These are phyloP conservation scores for Noctua comes DNA, from an alignment of 2,888 invertebrate species.

Conservation along the genomic window DNA sequence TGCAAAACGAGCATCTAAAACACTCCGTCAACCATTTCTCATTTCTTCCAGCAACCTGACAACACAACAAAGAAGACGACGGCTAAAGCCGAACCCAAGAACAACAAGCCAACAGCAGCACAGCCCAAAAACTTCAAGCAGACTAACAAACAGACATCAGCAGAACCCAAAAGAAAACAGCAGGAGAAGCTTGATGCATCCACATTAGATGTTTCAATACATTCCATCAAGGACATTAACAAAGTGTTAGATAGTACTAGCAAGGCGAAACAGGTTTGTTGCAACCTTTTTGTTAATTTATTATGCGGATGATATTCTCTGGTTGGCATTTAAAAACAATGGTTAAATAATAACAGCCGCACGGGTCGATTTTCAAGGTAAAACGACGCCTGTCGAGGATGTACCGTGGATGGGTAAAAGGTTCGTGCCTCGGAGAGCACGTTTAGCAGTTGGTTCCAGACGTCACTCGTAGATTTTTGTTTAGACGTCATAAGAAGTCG, in stretches of 20 bases:
- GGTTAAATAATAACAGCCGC: no score
- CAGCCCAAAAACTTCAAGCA: neutral
- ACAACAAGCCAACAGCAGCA: neutral
- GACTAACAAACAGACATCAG: neutral
- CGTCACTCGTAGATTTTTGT: neutral
- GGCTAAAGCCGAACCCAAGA: neutral
- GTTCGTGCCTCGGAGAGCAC: neutral
- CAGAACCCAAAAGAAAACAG: conserved; percentile 64
- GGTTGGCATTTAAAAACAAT: conserved; percentile 14
- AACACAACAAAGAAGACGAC: conserved; percentile 70
- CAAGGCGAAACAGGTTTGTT: conserved; percentile 78
- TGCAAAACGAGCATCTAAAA: neutral
- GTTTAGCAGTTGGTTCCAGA: neutral
- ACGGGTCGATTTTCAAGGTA: neutral
- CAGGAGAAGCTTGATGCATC: conserved; percentile 76
- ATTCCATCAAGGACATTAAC: conserved; percentile 85
- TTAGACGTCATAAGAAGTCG: neutral
- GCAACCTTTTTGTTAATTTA: neutral
- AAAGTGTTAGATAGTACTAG: conserved; percentile 74
- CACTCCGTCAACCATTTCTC: neutral
- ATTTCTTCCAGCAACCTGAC: conserved; percentile 74
- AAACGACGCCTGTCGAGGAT: neutral
- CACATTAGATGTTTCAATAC: conserved; percentile 85
- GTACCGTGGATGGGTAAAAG: neutral
- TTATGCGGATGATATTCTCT: neutral